A percentile compares a stretch with the other conserved stretches of the same genome.
Evolutionary conservation across 1,140 invertebrate genomes (phyloP).

Genomic region (Drosophila yakuba): DNA sequence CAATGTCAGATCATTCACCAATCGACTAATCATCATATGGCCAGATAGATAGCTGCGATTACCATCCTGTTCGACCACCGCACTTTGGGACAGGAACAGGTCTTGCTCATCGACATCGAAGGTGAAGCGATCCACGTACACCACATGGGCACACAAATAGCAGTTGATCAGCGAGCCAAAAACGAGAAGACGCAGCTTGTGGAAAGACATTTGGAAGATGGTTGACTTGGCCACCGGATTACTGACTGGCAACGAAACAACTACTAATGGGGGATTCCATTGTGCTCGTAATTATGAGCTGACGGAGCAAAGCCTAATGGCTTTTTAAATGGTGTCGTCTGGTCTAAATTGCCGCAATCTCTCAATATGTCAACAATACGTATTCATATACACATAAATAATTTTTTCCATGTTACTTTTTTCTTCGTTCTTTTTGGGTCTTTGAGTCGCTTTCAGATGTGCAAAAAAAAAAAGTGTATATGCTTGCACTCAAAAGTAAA

Average conservation of each 20-base stretch:
- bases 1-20: conserved; percentile 37
- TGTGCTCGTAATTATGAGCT: conserved; percentile 18
- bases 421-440: conserved; percentile 10
- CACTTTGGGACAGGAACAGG: conserved; percentile 40
- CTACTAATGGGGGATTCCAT: conserved; percentile 36
- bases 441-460: conserved; percentile 28
- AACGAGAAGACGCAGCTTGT: conserved; percentile 10
- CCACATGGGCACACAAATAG: conserved; percentile 24
- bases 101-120: conserved; percentile 40
- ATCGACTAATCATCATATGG: conserved; percentile 33
- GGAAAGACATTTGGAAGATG: conserved; percentile 23
- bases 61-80: conserved; percentile 47
- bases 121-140: conserved; percentile 44
- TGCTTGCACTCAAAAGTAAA: conserved; percentile 33
- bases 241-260: conserved; percentile 11
- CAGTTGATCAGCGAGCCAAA: conserved; percentile 2
- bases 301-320: conserved; percentile 37
- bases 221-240: conserved; percentile 14
- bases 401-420: conserved; percentile 2
- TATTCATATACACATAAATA: conserved; percentile 21
- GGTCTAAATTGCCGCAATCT: conserved; percentile 51
- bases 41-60: conserved; percentile 66
- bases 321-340: conserved; percentile 54
- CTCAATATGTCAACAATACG: conserved; percentile 47
- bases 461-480: conserved; percentile 24